Evolutionary conservation across 2,113 vertebrate species (phyloP), one percentile per base, ranked within the genome.

Genomic region (Larimichthys polyactis): DNA sequence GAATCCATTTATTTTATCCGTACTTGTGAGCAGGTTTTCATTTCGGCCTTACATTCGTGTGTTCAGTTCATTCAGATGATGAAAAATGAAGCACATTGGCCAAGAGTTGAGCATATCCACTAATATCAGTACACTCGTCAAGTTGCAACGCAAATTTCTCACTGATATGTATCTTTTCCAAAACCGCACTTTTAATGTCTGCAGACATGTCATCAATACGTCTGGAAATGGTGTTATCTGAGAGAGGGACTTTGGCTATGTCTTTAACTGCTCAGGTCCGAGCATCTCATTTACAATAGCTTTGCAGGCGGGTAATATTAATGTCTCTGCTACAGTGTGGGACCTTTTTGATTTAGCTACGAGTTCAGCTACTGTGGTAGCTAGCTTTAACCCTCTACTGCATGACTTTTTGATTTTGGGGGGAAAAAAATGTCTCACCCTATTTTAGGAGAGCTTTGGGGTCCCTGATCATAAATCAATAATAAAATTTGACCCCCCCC

Each of bases 261-360:
- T 36, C 32, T 36, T 36, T 36, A 36, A 36, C 32, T 1, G 32
- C 64, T 68, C 22, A 1, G 74, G 58, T 7, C 51, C 19, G 15
- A 82, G 70, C 69, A 65, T 80, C 32, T 71, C 20, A 7, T 36
- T 20, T 76, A 48, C 49, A 52, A 44, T 46, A 11, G 74, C 74
- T 81, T 73, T 81, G n/a, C 68, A 70, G n/a, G 57, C 51, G 0
- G 46, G 24, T 0, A 60, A 16, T 49, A 49, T 68, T 69, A 69
- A 71, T 57, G 29, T 24, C 27, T 81, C 59, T 43, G 71, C 55
- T 67, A 72, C 22, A 27, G 75, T 52, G 65, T 75, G 79, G 0
- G 70, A 9, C 62, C 46, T 69, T 76, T 81, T 67, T 66, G 12
- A 36, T 58, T 78, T 59, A 11, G 70, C 65, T 0, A 82, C 0